Conservation (phyloP, 2,113 vertebrate genomes). For the Prochilodus magdalenae region DNA sequence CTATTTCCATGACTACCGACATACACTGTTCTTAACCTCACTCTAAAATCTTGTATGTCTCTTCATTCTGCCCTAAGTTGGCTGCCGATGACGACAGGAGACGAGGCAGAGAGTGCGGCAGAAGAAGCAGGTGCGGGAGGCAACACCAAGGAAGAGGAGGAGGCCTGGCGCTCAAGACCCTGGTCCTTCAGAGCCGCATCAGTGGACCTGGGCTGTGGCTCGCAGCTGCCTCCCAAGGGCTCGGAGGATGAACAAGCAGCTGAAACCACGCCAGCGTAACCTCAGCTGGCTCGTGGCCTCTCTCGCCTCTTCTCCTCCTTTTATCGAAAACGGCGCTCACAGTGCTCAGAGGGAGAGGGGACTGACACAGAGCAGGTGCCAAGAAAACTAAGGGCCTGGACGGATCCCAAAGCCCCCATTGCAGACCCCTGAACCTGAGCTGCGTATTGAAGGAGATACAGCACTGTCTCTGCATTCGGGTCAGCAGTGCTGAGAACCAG, state of each 20-base stretch:
- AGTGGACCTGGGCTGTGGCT: conserved; percentile 10
- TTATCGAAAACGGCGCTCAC: conserved; percentile 91
- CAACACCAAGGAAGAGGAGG: conserved; percentile 74
- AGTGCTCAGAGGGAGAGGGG: conserved; percentile 82
- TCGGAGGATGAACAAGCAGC: conserved; percentile 79
- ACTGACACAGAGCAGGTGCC: conserved; percentile 65
- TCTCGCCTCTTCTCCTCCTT: conserved; percentile 93
- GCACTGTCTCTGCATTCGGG: conserved; percentile 90
- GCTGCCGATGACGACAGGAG: conserved; percentile 96
- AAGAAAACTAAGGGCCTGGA: conserved; percentile 66
- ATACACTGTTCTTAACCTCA: too few relatives aligned
- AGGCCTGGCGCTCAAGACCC: conserved; percentile 57
- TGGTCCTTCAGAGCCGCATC: conserved; percentile 47
- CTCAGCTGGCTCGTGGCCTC: conserved; percentile 84
- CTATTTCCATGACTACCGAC: too few relatives aligned
- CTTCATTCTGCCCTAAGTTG: conserved; percentile 66
- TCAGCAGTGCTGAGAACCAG: conserved; percentile 94
- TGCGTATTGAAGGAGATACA: conserved; percentile 85
- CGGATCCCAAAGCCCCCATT: conserved; percentile 91
- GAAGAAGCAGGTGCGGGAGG: conserved; percentile 68
- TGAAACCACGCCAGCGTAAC: conserved; percentile 75
- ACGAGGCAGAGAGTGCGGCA: conserved; percentile 83
- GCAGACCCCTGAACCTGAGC: conserved; percentile 95
- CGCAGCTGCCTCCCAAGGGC: conserved; percentile 37
- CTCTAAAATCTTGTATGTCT: not conserved